Percentiles rank a stretch among this genome's conserved stretches.
Conservation (phyloP, 2,113 vertebrate species). For the Nerophis lumbriciformis region DNA sequence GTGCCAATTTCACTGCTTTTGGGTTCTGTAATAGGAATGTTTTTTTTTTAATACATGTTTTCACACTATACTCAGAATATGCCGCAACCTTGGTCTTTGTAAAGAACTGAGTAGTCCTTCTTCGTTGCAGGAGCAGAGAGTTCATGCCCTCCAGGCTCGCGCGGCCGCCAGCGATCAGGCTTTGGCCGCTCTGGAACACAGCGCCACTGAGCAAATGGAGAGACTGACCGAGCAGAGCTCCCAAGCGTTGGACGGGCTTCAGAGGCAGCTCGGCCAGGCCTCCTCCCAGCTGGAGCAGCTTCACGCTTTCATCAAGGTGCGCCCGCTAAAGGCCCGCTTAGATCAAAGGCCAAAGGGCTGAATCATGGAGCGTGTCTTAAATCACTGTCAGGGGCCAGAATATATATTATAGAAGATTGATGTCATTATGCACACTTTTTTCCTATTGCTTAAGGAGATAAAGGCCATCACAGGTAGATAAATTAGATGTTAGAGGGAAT, state of each 20-base stretch:
- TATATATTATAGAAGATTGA: background rate
- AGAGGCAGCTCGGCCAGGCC: slow-evolving; percentile 72
- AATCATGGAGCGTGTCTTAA: slow-evolving; percentile 3
- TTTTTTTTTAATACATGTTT: no score
- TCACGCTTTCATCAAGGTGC: slow-evolving; percentile 80
- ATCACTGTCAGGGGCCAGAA: background rate
- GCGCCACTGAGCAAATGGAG: slow-evolving; percentile 78
- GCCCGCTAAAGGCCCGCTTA: slow-evolving; percentile 34
- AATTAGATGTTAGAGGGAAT: slow-evolving; percentile 17
- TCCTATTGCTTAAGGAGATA: slow-evolving; percentile 10
- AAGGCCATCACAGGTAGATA: slow-evolving; percentile 18
- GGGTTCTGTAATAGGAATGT: no score
- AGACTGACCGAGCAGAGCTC: slow-evolving; percentile 79
- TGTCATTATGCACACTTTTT: slow-evolving; percentile 11
- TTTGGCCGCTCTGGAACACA: slow-evolving; percentile 73
- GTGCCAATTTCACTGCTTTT: no score
- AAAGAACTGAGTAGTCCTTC: slow-evolving; percentile 14
- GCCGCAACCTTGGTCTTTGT: background rate
- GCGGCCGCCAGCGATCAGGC: slow-evolving; percentile 71
- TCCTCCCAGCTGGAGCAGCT: slow-evolving; percentile 79
- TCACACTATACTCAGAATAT: background rate
- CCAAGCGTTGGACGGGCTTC: slow-evolving; percentile 73
- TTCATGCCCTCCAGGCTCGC: slow-evolving; percentile 71
- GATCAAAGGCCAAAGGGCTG: slow-evolving; percentile 1
- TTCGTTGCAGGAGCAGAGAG: slow-evolving; percentile 71